Evolutionary conservation across 1,140 invertebrate species (phyloP), one percentile per base, ranked within the genome.

Genomic region (Delia radicum): DNA sequence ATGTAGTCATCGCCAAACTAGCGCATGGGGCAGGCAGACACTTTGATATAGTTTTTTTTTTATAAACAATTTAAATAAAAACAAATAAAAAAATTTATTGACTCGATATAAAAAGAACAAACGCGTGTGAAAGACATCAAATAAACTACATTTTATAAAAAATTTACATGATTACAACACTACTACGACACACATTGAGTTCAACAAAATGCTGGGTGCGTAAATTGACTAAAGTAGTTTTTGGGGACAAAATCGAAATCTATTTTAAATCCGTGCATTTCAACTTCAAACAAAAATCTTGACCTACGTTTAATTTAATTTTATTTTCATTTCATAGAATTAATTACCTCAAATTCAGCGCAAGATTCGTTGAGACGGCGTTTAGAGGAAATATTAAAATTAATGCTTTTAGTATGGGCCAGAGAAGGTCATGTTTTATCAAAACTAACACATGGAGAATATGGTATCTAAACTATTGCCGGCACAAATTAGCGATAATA

Each of bases 381-480:
- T 80, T 88, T 94, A 78, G 92, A 94, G 83, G 92, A 94, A 82
- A 88, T 94, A 73, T 89, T 94, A 78, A 93, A 93, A 85, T 88
- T 93, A 77, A 94, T 94, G 93, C 89, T 94, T 74, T 87, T 93
- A 77, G 90, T 94, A n/a, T 94, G 93, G 93, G 93, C 92, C 84
- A 90, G 90, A 78, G 92, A 94, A 82, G 90, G 90, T 79, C 89
- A 92, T 84, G 91, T 92, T 21, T 88, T 93, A 78, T 90, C 88
- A 77, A 87, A 89, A 78, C 86, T 91, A 62, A 88, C 89, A 81
- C 78, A 87, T 42, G 88, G 89, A 85, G 85, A 86, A 75, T 88
- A 87, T 84, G 91, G 90, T 91, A 91, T 87, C 13, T 24, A 69
- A 69, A 37, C 29, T 65, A 65, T 12, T 18, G 15, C 6, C 42